Evolutionary conservation across 2,888 invertebrate species (phyloP), one percentile per base, ranked within the genome.

Genomic region (Serrognathus titanus): DNA sequence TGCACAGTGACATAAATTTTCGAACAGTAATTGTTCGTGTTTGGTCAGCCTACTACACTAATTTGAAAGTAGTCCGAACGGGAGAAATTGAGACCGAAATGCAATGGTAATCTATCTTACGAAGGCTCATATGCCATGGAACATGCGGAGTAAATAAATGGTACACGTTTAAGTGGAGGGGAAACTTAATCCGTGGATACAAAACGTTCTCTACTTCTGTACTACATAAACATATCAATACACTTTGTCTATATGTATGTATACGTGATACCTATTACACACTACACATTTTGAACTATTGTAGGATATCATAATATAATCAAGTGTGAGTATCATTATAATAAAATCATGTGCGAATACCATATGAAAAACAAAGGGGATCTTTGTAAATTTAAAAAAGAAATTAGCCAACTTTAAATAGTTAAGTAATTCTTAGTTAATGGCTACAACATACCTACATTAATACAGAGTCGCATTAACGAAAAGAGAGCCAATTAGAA

Each of bases 401-500:
- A 1, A 31, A 31, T 31, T 31, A 31, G 24, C 24, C 7, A 31
- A 31, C 24, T 31, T 6, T 31, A 31, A 31, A 31, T 31, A 31
- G 24, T 31, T 31, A 31, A 5, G 24, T 31, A 31, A 31, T 31
- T 31, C 24, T 31, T 7, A 6, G 24, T 31, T 31, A 31, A 31
- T 31, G 5, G 24, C 24, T 31, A 31, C 40, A 40, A 7, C 40
- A 12, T 12, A 40, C 40, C 40, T 12, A 40, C 40, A 12, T 11
- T 43, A 43, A 43, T 31, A 31, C 6, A 31, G 24, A 43, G n/a
- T 20, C 20, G 9, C n/a, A 43, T 40, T 40, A 66, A 65, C 70
- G 71, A 72, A 75, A 76, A 76, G 76, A 75, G 74, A 75, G 75
- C 77, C 77, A 77, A 78, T 78, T 78, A 77, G 75, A 75, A 73